Evolutionary conservation across 2,113 vertebrate genomes (phyloP), one percentile per base, ranked within the genome.

Genomic region (Xyrauchen texanus): DNA sequence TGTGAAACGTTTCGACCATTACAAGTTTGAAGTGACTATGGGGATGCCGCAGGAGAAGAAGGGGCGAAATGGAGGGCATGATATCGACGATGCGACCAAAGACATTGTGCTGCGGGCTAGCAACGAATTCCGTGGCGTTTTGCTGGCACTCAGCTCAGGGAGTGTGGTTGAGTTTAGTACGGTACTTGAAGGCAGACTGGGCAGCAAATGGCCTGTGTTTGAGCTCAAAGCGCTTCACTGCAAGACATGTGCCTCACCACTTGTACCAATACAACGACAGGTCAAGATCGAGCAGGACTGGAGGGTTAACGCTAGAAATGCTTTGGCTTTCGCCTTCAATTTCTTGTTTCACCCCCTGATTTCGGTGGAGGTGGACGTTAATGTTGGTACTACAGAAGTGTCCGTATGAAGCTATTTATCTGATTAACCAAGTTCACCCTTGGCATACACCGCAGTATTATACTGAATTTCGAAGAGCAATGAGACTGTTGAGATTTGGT

Each of bases 151-250:
- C 84, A 92, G 94, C 81, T 92, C 95, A 46, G 95, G 96, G 46
- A 99, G 96, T 76, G 52, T 97, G 79, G 91, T 98, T 68, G 98
- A 98, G 91, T 99, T 99, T 90, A 99, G 97, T 86, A 99, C 98
- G 11, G 94, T 99, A 63, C 94, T 99, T 1, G 98, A 99, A 89
- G 98, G 98, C 13, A 95, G 94, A 13, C 90, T 99, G 72, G 98
- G 98, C 79, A 99, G 97, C 92, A 99, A 99, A 80, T 99, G 97
- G 97, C 98, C 97, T 0, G 96, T 98, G 82, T 99, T 99, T 83
- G 98, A 99, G 86, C 93, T 99, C 67, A 98, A 98, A 87, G 96
- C 98, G 75, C 94, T 98, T 79, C 91, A 95, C 88, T 99, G 98
- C 90, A 83, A 98, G 82, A 97, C 96, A 45, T 98, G 98, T 75